These are phyloP conservation scores for Thaleichthys pacificus DNA, from an alignment of 2,797 vertebrate species.

Conservation along the genomic window DNA sequence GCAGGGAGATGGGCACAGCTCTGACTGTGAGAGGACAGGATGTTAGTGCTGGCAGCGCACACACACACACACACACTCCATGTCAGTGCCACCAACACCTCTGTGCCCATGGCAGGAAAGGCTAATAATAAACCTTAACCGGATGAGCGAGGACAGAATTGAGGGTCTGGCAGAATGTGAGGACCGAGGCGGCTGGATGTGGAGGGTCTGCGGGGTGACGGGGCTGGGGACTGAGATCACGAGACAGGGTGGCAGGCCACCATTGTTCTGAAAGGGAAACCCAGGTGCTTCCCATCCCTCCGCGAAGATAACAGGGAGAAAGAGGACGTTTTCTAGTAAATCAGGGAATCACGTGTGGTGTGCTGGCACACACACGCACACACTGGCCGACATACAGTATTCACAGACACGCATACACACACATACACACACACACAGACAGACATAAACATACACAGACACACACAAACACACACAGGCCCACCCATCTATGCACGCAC, in stretches of 20 bases:
- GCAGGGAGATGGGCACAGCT: conserved; percentile 14
- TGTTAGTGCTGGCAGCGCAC: background rate
- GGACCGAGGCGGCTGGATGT: conserved; percentile 32
- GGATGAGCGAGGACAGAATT: conserved; percentile 25
- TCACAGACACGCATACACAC: background rate
- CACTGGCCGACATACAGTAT: background rate
- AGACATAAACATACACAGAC: background rate
- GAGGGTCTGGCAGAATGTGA: conserved; percentile 49
- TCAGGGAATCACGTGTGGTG: too few species aligned
- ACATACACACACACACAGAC: background rate
- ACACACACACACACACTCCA: conserved; percentile 16
- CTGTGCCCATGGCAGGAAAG: conserved; percentile 42
- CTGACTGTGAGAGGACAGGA: conserved; percentile 11
- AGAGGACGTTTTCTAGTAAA: conserved; percentile 16
- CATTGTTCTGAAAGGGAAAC: conserved; percentile 61
- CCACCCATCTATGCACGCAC: background rate
- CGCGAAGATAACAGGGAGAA: conserved; percentile 1
- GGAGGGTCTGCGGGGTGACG: background rate
- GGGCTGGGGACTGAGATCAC: conserved; percentile 11
- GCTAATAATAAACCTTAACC: conserved; percentile 44
- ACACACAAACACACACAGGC: background rate
- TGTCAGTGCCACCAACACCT: conserved; percentile 28
- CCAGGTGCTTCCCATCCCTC: conserved; percentile 63
- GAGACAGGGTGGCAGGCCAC: conserved; percentile 19
- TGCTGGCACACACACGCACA: conserved; percentile 4